phyloP scores from a whole-genome alignment of 2,888 invertebrate species.

The Drosophila gaucha region DNA sequence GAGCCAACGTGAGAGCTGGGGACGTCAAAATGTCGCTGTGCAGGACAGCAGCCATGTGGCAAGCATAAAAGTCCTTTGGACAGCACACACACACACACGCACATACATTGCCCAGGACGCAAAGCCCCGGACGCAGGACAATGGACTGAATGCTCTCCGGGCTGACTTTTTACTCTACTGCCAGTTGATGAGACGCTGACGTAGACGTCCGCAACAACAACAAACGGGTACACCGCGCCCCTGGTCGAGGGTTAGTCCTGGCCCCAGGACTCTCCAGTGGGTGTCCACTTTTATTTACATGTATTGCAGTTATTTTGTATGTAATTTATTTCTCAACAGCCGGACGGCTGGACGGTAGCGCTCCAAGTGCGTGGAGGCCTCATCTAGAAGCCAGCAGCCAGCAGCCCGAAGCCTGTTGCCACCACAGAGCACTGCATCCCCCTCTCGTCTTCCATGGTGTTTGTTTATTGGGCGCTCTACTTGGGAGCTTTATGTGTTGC shows the following conservation, averaged over 20 bases:
- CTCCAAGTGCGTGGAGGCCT: constrained; percentile 54
- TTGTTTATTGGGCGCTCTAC: constrained; percentile 75
- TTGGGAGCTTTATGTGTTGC: constrained; percentile 51
- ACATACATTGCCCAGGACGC: constrained; percentile 26
- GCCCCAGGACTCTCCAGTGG: constrained; percentile 36
- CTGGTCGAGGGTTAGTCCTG: constrained; percentile 25
- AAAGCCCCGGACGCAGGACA: constrained; percentile 39
- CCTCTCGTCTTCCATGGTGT: constrained; percentile 8
- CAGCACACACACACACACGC: constrained; percentile 48
- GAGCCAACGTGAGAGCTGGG: constrained; percentile 33
- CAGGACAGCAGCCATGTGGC: constrained; percentile 76
- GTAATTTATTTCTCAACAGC: constrained; percentile 73
- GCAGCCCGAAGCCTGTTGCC: not conserved
- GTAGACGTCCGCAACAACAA: constrained; percentile 48
- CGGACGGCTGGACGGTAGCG: constrained; percentile 18
- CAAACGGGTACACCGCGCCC: constrained; percentile 3
- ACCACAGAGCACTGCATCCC: not conserved
- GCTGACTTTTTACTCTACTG: constrained; percentile 71
- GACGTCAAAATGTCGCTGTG: constrained; percentile 73
- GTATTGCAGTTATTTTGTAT: constrained; percentile 77
- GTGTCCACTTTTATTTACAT: constrained; percentile 75
- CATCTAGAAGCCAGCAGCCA: constrained; percentile 8
- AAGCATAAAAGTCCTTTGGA: constrained; percentile 75
- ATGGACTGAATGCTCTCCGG: constrained; percentile 48
- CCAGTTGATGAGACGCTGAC: constrained; percentile 72